These are phyloP conservation scores for Fragum fragum DNA, from an alignment of 2,888 invertebrate genomes.

Conservation along the genomic window DNA sequence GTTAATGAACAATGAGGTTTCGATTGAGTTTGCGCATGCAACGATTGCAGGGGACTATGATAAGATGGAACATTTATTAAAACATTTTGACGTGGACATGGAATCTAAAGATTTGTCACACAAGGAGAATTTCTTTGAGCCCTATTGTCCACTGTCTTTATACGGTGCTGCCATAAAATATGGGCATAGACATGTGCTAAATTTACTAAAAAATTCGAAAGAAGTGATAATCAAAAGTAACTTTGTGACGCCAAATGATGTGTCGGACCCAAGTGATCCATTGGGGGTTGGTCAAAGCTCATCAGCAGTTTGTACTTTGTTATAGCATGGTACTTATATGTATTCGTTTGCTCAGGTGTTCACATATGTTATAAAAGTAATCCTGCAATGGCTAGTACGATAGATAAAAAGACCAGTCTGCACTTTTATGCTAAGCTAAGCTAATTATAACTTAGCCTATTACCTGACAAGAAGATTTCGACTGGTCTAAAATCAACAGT, in stretches of 20 bases:
- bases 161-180: slow-evolving; percentile 81
- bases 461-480: too few relatives aligned
- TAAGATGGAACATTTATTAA: slow-evolving; percentile 78
- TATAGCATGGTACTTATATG: too few relatives aligned
- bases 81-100: slow-evolving; percentile 78
- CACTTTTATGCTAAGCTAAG: too few relatives aligned
- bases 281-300: slow-evolving; percentile 2
- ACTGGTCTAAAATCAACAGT: too few relatives aligned
- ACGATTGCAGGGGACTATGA: slow-evolving; percentile 84
- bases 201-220: slow-evolving; percentile 69
- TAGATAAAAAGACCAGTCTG: too few relatives aligned
- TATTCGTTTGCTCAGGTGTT: too few relatives aligned
- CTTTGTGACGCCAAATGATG: not conserved
- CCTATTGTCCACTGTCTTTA: slow-evolving; percentile 78
- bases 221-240: slow-evolving; percentile 20
- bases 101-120: slow-evolving; percentile 81
- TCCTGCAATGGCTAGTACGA: too few relatives aligned
- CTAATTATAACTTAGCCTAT: too few relatives aligned
- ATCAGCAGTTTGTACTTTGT: slow-evolving; percentile 28
- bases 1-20: slow-evolving; percentile 78
- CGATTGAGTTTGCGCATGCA: slow-evolving; percentile 84
- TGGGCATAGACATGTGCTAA: slow-evolving; percentile 80
- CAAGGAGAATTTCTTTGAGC: slow-evolving; percentile 76
- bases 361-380: too few relatives aligned
- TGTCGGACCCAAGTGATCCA: slow-evolving; percentile 7